Conservation (phyloP, 2,797 vertebrate species). For the Acanthurus tractus region DNA sequence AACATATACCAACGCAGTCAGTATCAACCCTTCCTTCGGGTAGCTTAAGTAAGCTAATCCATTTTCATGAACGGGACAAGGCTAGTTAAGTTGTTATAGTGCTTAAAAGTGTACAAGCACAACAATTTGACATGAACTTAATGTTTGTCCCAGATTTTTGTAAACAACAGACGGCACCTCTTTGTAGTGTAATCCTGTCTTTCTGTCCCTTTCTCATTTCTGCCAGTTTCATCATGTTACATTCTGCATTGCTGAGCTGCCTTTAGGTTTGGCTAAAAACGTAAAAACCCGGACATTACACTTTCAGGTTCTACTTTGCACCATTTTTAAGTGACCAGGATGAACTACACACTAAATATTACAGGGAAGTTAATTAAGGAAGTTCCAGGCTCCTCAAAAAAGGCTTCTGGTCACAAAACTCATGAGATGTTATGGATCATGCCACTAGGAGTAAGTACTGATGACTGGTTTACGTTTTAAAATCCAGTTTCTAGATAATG, state of each 20-base stretch:
- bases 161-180: background rate
- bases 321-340: background rate
- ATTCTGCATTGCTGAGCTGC: background rate
- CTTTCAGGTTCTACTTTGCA: background rate
- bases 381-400: constrained; percentile 1
- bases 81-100: too few relatives aligned
- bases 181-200: background rate
- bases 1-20: background rate
- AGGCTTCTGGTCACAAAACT: background rate
- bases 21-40: background rate
- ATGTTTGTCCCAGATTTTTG: background rate
- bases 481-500: background rate
- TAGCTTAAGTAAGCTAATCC: background rate
- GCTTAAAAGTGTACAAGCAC: background rate
- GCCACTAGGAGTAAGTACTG: background rate
- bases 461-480: background rate
- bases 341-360: background rate
- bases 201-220: background rate
- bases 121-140: background rate
- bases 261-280: background rate
- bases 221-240: background rate
- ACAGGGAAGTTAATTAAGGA: background rate
- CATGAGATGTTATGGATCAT: background rate
- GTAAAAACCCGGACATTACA: background rate
- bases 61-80: too few relatives aligned